A percentile compares a stretch with the other conserved stretches of the same genome.
These are phyloP conservation scores for Orchesellides sinensis DNA, from an alignment of 2,888 invertebrate species.

Conservation along the genomic window DNA sequence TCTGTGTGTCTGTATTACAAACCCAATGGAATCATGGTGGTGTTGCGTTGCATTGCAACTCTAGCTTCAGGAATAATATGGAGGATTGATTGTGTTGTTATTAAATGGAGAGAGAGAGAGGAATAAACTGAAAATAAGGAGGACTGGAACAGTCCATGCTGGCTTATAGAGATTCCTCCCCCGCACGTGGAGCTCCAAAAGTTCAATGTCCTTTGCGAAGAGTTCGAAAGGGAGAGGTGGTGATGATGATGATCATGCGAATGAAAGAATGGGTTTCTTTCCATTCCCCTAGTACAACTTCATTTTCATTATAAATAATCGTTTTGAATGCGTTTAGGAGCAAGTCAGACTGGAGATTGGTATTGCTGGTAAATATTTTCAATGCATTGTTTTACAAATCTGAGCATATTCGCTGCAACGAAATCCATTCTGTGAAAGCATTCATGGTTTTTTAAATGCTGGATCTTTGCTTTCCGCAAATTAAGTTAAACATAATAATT, in stretches of 20 bases:
- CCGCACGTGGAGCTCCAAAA: slow-evolving; percentile 73
- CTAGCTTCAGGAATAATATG: not conserved
- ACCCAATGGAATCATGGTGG: not conserved
- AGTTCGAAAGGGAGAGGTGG: slow-evolving; percentile 40
- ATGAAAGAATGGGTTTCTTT: slow-evolving; percentile 46
- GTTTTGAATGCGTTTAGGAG: not conserved
- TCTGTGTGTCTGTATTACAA: not conserved
- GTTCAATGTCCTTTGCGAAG: slow-evolving; percentile 75
- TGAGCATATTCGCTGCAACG: no score
- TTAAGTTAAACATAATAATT: no score
- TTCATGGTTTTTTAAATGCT: no score
- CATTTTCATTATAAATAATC: slow-evolving; percentile 46
- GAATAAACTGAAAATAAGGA: no score
- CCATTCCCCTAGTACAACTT: slow-evolving; percentile 15
- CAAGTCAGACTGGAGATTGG: not conserved
- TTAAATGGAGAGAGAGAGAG: slow-evolving; percentile 34
- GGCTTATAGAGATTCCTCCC: slow-evolving; percentile 66
- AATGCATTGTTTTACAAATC: no score
- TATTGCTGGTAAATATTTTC: no score
- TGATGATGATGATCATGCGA: slow-evolving; percentile 31
- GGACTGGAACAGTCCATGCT: slow-evolving; percentile 69
- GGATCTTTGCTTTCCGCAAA: no score
- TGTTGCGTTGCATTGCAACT: slow-evolving; percentile 12
- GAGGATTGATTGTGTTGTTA: slow-evolving; percentile 27
- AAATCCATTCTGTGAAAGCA: no score